Percentiles rank a stretch among this genome's conserved stretches.
These are phyloP conservation scores for Bombus terrestris DNA, from an alignment of 1,140 invertebrate genomes.

Conservation along the genomic window DNA sequence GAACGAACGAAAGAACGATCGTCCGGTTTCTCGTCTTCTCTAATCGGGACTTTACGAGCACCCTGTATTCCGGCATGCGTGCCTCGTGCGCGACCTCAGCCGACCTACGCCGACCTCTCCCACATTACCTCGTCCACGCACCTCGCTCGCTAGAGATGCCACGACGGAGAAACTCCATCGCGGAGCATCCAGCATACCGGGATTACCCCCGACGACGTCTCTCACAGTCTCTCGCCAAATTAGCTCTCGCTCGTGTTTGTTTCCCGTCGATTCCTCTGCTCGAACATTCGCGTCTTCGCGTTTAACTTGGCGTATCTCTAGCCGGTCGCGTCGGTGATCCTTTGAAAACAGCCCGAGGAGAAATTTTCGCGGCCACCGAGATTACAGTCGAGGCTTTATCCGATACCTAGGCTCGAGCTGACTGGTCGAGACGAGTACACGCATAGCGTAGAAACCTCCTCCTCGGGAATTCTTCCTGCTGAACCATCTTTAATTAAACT, in stretches of 20 bases:
- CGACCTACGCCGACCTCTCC: constrained; percentile 75
- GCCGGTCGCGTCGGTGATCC: neutral
- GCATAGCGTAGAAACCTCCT: constrained; percentile 4
- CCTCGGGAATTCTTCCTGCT: constrained; percentile 19
- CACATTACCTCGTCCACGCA: constrained; percentile 76
- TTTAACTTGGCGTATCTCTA: neutral
- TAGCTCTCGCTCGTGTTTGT: constrained; percentile 26
- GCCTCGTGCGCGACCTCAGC: constrained; percentile 69
- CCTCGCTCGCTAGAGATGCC: constrained; percentile 47
- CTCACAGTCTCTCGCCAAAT: constrained; percentile 20
- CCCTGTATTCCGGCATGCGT: constrained; percentile 74
- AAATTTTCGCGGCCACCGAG: constrained; percentile 14
- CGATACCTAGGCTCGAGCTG: neutral
- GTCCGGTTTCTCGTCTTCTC: constrained; percentile 54
- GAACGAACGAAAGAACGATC: constrained; percentile 7
- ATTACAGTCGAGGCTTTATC: neutral
- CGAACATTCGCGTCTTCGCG: neutral
- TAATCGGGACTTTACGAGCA: constrained; percentile 75
- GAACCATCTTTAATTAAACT: constrained; percentile 46
- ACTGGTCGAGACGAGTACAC: neutral
- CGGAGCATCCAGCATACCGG: constrained; percentile 6
- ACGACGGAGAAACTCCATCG: constrained; percentile 16
- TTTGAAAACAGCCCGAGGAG: constrained; percentile 7
- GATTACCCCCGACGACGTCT: constrained; percentile 35
- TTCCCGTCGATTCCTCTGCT: constrained; percentile 9